These are phyloP conservation scores for Phataginus tetradactyla DNA, from an alignment of 2,797 vertebrate genomes.

Conservation along the genomic window DNA sequence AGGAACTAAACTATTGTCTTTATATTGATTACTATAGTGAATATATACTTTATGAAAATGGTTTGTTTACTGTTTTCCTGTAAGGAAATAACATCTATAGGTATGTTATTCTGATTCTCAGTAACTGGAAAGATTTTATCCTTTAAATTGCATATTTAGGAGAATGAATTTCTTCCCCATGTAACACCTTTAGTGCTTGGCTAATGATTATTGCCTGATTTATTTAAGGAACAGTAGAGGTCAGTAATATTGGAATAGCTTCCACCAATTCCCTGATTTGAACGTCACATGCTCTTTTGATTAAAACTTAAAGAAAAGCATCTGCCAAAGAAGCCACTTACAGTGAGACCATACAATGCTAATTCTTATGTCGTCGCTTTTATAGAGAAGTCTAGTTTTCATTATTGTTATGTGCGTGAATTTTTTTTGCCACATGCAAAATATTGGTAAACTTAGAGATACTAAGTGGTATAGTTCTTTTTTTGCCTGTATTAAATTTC, in stretches of 20 bases:
- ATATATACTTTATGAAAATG: background rate
- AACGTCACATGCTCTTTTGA: background rate
- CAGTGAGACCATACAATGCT: background rate
- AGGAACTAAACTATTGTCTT: conserved; percentile 5
- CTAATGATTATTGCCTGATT: background rate
- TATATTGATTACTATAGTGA: background rate
- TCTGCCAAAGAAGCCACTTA: background rate
- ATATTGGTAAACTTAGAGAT: background rate
- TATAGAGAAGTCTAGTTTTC: background rate
- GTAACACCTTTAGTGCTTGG: background rate
- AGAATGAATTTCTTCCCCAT: background rate
- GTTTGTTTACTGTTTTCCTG: background rate
- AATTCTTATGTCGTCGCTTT: background rate
- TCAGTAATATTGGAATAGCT: background rate
- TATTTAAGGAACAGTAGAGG: background rate
- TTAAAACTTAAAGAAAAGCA: background rate
- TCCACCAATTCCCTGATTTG: background rate
- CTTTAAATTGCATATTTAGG: background rate
- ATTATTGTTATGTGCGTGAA: background rate
- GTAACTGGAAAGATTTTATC: background rate
- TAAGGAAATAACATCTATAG: background rate
- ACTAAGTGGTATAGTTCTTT: background rate
- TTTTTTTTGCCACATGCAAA: background rate
- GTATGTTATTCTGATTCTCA: background rate
- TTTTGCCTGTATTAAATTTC: background rate